Base-by-base conservation (phyloP, 2,797 vertebrate species). In the Staurois parvus region DNA sequence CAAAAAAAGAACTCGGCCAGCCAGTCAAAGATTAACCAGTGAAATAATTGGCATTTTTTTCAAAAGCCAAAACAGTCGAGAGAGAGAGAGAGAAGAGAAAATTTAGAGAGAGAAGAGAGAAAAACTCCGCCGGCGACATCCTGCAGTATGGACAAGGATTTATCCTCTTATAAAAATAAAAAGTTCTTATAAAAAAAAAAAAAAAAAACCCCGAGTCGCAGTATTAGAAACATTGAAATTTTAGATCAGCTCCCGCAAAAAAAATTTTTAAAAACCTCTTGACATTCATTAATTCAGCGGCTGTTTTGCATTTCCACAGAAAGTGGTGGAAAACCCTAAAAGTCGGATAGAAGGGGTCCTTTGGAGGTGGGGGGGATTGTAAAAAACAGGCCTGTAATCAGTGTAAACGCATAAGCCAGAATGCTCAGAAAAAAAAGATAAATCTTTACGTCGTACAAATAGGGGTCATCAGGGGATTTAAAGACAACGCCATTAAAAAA, bases 251-350 rank as follows among this genome's bases (percentile, higher is more conserved):
- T 64, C 24, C 59, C 1, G 59, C 59, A 64, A n/a, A n/a, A n/a
- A n/a, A n/a, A n/a, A n/a, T n/a, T n/a, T n/a, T n/a, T n/a, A n/a
- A n/a, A 64, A 64, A n/a, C 59, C 59, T 64, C 59, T 62, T 26
- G 59, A 64, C 59, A 64, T 64, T 64, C 59, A 64, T 64, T 64
- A 24, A 64, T 64, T 64, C 59, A 64, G 21, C 5, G 91, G 91
- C 90, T 91, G 90, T 88, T 91, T 91, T 93, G 93, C 91, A 91
- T 90, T n/a, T 64, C 59, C 59, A 26, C 59, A 64, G 24, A 64
- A 64, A 64, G 6, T 64, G 59, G 59, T 64, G 9, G 59, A 64
- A n/a, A 64, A 19, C n/a, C 56, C 59, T 26, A 64, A 0, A 10
- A 26, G 59, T 10, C 59, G 26, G 59, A 64, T 64, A 26, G 59